Percentiles rank a stretch among this genome's conserved stretches.
These are phyloP conservation scores for Spinibarbus caldwelli DNA, from an alignment of 2,797 vertebrate genomes.

Conservation along the genomic window DNA sequence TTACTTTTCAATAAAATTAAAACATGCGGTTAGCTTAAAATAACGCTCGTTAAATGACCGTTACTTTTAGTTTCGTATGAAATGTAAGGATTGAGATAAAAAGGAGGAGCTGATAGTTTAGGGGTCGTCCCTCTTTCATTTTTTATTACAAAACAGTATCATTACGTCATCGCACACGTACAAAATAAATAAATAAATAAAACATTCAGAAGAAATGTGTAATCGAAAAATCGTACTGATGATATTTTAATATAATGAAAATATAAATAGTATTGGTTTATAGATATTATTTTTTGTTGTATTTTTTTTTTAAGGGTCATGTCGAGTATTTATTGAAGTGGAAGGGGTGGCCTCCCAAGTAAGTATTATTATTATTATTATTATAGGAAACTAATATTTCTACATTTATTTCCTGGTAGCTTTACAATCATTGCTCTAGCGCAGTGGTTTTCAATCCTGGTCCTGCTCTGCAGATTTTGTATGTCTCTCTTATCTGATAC, in stretches of 20 bases:
- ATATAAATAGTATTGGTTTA: background rate
- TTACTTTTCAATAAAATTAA: background rate
- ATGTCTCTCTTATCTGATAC: too few relatives aligned
- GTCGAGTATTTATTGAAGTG: slow-evolving; percentile 98
- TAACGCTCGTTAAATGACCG: background rate
- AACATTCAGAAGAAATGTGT: slow-evolving; percentile 49
- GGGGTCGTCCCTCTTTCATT: slow-evolving; percentile 26
- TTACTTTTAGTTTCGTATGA: background rate
- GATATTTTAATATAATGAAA: too few relatives aligned
- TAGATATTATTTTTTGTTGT: background rate
- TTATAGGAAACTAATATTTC: too few relatives aligned
- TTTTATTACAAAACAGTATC: slow-evolving; percentile 33
- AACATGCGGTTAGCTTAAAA: background rate
- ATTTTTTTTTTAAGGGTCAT: slow-evolving; percentile 82
- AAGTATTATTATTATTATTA: slow-evolving; percentile 71
- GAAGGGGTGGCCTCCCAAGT: slow-evolving; percentile 99
- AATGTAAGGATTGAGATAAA: background rate
- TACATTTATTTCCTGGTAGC: background rate
- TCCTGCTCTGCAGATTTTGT: too few relatives aligned
- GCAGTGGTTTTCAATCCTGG: too few relatives aligned
- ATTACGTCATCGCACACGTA: slow-evolving; percentile 66
- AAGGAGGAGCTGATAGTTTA: slow-evolving; percentile 18
- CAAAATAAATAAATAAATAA: slow-evolving; percentile 23
- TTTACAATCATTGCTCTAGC: background rate
- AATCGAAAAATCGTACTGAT: slow-evolving; percentile 9